Evolutionary conservation across 2,113 vertebrate species (phyloP).

Genomic region (Mormyrus lacerda): DNA sequence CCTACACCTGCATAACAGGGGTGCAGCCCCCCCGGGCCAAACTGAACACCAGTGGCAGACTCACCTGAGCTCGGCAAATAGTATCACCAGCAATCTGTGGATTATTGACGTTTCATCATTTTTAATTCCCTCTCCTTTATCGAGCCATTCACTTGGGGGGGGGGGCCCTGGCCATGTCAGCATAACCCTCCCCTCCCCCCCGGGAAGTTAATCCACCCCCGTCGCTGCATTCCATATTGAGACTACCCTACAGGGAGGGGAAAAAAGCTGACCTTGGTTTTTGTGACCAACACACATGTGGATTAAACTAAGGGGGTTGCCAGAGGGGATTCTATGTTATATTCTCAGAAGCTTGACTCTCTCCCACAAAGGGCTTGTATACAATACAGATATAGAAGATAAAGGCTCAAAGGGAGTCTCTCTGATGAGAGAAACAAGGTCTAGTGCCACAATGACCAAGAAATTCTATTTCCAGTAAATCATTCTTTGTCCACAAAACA

Average conservation of each 20-base stretch:
- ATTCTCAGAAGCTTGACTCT: not conserved
- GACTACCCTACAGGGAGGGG: not conserved
- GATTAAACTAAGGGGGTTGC: not conserved
- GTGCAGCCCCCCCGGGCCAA: not conserved
- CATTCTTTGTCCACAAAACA: too few species aligned
- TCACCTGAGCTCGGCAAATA: not conserved
- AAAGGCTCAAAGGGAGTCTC: too few species aligned
- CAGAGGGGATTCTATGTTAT: not conserved
- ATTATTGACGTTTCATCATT: not conserved
- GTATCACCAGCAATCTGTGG: not conserved
- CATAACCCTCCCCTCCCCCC: not conserved
- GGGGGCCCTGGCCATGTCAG: not conserved
- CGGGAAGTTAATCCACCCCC: not conserved
- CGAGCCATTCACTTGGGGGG: not conserved
- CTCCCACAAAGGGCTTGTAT: not conserved
- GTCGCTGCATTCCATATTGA: not conserved
- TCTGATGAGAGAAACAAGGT: too few species aligned
- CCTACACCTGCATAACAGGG: not conserved
- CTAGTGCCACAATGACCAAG: too few species aligned
- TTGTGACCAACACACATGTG: not conserved
- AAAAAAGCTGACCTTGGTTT: not conserved
- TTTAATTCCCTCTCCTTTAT: not conserved
- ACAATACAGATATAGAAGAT: not conserved
- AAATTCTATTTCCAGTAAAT: too few species aligned
- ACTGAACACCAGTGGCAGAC: not conserved